Evolutionary conservation across 2,113 vertebrate species (phyloP).

Genomic region (Scalopus aquaticus): DNA sequence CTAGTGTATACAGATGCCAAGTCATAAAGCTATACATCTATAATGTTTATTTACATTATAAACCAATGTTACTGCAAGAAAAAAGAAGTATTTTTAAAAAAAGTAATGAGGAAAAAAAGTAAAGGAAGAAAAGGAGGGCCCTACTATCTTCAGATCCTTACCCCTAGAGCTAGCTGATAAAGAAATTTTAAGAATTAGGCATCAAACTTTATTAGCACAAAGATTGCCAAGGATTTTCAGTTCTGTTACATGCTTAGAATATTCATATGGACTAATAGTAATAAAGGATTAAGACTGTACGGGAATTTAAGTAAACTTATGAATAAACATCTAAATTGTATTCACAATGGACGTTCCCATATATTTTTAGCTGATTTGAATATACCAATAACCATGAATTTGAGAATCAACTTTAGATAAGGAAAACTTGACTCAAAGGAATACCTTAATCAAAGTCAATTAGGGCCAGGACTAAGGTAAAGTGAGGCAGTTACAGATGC

Average conservation of each 20-base stretch:
- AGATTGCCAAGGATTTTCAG: neutral
- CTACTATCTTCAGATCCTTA: neutral
- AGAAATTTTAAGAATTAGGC: neutral
- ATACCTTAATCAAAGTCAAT: neutral
- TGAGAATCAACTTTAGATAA: neutral
- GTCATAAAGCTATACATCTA: neutral
- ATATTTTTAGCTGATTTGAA: neutral
- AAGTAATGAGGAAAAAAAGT: neutral
- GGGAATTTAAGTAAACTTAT: neutral
- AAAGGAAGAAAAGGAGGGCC: neutral
- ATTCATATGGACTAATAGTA: neutral
- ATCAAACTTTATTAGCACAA: neutral
- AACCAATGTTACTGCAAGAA: neutral
- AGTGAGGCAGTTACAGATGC: neutral
- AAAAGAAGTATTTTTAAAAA: neutral
- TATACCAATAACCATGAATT: slow-evolving; percentile 10
- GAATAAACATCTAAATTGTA: neutral
- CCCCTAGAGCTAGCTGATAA: neutral
- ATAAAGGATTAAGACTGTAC: neutral
- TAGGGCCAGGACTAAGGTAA: too few relatives aligned
- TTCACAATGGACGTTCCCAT: neutral
- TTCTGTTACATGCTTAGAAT: neutral
- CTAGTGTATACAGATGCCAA: neutral
- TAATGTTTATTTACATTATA: neutral
- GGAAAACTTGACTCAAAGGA: neutral